Base-by-base conservation (phyloP, 2,113 vertebrate species). In the Alexandromys fortis region DNA sequence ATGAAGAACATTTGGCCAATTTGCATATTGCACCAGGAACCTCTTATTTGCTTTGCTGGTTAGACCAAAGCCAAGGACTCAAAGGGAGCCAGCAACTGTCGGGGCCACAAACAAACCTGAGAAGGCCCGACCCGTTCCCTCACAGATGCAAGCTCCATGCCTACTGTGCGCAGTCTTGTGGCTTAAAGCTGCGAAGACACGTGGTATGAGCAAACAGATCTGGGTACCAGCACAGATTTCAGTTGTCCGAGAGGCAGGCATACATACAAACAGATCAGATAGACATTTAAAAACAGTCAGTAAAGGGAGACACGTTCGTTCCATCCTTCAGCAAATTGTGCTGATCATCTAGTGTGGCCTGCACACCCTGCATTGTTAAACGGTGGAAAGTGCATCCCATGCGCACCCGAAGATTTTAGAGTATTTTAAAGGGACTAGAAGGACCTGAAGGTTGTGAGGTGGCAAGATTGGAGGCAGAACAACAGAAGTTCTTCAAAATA, bases 1-100 rank as follows among this genome's bases (percentile, higher is more conserved):
- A 93, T 81, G 94, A 0, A 79, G 87, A 97, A 75, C 94, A 96
- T 89, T 96, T 82, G 87, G 89, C 90, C 76, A 88, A 86, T 97
- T 94, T 97, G 52, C 58, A 82, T 81, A 88, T 92, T 79, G 45
- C 76, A 94, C 91, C 63, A 87, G 70, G 67, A 94, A 52, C 33
- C 21, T 87, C 55, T 72, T 89, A 83, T 78, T 94, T 89, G 63
- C 86, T 95, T 49, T 96, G 45, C 30, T 63, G 30, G 67, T 96
- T 72, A 93, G 83, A 85, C 38, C 75, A 94, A 94, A 96, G 85
- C 94, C 90, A 94, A 77, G 94, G 61, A 33, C 52, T 78, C 47
- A 79, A 58, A 67, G 70, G 58, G 28, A 95, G 55, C 42, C 83
- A 94, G 77, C 70, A 94, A 75, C 45, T 68, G 89, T 72, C 42